These are phyloP conservation scores for Ophion slaviceki DNA, from an alignment of 2,888 invertebrate genomes.

Conservation along the genomic window DNA sequence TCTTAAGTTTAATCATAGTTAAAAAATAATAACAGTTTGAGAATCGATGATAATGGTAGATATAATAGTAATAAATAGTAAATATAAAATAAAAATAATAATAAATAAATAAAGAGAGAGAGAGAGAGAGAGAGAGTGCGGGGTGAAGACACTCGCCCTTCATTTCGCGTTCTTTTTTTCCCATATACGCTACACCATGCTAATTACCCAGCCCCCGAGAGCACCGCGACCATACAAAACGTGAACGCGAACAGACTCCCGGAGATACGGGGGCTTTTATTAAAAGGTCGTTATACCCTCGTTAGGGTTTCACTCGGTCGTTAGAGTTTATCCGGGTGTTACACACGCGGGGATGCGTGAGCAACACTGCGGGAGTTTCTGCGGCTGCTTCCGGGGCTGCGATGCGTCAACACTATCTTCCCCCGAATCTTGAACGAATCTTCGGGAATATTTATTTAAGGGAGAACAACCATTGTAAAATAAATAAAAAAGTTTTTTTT, in stretches of 20 bases:
- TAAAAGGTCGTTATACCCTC: slow-evolving; percentile 65
- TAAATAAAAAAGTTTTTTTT: too few species aligned
- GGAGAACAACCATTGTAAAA: too few species aligned
- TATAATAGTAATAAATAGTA: too few species aligned
- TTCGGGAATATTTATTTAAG: too few species aligned
- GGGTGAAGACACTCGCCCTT: slow-evolving; percentile 56
- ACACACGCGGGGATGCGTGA: neutral
- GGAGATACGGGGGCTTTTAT: slow-evolving; percentile 44
- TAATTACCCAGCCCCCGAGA: slow-evolving; percentile 61
- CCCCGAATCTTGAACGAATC: too few species aligned
- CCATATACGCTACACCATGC: slow-evolving; percentile 34
- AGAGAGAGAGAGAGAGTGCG: slow-evolving; percentile 25
- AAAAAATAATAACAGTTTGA: too few species aligned
- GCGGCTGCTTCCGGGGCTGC: too few species aligned
- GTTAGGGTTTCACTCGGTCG: slow-evolving; percentile 58
- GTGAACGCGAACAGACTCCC: neutral
- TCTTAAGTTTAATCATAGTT: too few species aligned
- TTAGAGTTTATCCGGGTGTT: slow-evolving; percentile 36
- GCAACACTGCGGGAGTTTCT: too few species aligned
- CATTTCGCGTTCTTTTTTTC: slow-evolving; percentile 46
- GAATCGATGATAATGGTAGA: too few species aligned
- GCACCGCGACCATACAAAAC: neutral
- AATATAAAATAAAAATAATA: too few species aligned
- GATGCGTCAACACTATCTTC: too few species aligned
- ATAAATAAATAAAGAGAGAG: neutral